Evolutionary conservation across 2,888 invertebrate genomes (phyloP), one percentile per base, ranked within the genome.

Genomic region (Polyommatus icarus): DNA sequence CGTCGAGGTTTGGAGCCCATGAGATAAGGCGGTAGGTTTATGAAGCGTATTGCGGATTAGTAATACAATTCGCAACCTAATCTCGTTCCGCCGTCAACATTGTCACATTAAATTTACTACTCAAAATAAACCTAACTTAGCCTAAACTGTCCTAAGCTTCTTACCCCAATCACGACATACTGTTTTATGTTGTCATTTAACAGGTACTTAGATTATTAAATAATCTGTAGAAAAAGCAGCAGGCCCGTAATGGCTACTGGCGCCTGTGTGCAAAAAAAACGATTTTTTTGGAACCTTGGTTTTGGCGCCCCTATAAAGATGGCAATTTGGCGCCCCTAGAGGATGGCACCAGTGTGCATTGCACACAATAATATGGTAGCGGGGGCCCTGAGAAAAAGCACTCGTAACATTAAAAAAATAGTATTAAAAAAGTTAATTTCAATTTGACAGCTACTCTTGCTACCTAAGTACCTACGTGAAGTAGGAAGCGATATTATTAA

Each of bases 11-110:
- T 29, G 40, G 40, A 72, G 72, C 36, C 72, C 36, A 71, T 40
- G 72, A 72, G 40, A 72, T 72, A 72, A 72, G 67, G 67, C 29
- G 67, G 29, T 29, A 67, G 67, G 67, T 67, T 67, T 67, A 67
- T 67, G 67, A 67, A 67, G 67, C 67, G 32, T 67, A 67, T 67
- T 67, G 18, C 67, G 67, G 67, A 67, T 67, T 67, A 67, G 29
- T 67, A 67, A 67, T 18, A 67, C 67, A 67, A 67, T 67, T 67
- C 24, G 24, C 61, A 67, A 29, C 5, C 5, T 67, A 29, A 67
- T 67, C 67, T 67, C 67, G 15, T 67, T 15, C 29, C 29, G 24
- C 67, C 67, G 67, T 67, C 67, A 67, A 67, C 67, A 67, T 67
- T 29, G 67, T 67, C 67, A 29, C 67, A 67, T 67, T 29, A 67